phyloP scores from a whole-genome alignment of 2,113 vertebrate species.

The Ictidomys tridecemlineatus region DNA sequence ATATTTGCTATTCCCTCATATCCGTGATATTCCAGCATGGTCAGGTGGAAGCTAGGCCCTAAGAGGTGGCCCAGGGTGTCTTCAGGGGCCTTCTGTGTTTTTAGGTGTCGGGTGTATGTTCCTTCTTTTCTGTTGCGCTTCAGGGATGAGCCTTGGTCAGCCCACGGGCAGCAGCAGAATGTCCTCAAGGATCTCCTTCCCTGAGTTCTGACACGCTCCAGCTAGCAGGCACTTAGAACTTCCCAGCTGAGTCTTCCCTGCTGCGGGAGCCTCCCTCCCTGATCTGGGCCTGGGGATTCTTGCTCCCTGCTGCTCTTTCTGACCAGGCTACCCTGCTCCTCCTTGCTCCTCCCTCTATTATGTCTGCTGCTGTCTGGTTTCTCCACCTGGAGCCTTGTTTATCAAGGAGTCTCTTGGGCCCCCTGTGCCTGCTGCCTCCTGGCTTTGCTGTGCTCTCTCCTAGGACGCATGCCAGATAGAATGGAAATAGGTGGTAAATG shows the following conservation, averaged over 20 bases:
- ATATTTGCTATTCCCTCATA: neutral
- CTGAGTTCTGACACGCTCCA: neutral
- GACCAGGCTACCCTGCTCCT: neutral
- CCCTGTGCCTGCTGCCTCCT: neutral
- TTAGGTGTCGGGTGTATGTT: neutral
- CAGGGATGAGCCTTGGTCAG: neutral
- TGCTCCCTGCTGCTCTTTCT: neutral
- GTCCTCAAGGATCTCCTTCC: neutral
- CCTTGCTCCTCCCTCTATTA: neutral
- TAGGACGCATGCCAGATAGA: neutral
- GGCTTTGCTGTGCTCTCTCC: constrained; percentile 44
- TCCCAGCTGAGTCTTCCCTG: neutral
- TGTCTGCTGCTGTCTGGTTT: constrained; percentile 43
- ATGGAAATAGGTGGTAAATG: constrained; percentile 19
- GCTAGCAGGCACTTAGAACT: neutral
- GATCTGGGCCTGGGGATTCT: neutral
- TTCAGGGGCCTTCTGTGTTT: neutral
- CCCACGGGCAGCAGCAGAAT: neutral
- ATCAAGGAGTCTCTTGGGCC: constrained; percentile 38
- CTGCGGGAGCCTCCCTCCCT: neutral
- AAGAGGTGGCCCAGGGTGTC: neutral
- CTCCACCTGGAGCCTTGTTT: constrained; percentile 67
- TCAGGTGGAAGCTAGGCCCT: neutral
- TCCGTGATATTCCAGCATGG: neutral
- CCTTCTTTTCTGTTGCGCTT: neutral